Base-by-base conservation (phyloP, 2,113 vertebrate species). In the Ictalurus furcatus region DNA sequence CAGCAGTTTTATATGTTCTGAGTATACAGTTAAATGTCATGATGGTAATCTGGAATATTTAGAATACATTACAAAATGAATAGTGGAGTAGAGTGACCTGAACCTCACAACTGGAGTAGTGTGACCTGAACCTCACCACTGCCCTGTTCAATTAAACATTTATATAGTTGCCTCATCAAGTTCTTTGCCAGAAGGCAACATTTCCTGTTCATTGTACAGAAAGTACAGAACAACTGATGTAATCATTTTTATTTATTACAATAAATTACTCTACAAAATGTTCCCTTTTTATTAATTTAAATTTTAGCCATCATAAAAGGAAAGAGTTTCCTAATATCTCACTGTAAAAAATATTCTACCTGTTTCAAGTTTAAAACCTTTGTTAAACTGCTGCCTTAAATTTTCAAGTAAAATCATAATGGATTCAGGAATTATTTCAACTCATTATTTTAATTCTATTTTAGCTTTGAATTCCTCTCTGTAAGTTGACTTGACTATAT, bases 131-230 rank as follows among this genome's bases (percentile, higher is more conserved):
- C 88, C 90, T 95, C 93, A 0, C 91, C 76, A 97, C 1, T 0
- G 81, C n/a, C 90, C 93, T 86, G 17, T 93, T 95, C 80, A 97
- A 92, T 89, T 94, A 48, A 79, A 79, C 44, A 79, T 79, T 79
- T 79, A 52, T 48, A 79, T 96, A 86, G 94, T 88, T 88, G 95
- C 94, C 13, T 90, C 92, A 85, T 74, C 89, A 48, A 96, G 95
- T 0, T 95, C 94, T 81, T 63, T 63, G 7, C 94, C 94, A 96
- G 90, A 95, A 21, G 16, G 95, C 96, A 87, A 94, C 96, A 92
- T 92, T 37, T 73, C 34, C 23, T 79, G 28, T 30, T 4, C 3
- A 40, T 40, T 40, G 40, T 4, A 44, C 48, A 44, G 21, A 7
- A 58, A 58, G 56, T 13, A 58, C 56, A 58, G 56, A 58, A 56